Percentiles rank a stretch among this genome's conserved stretches.
These are phyloP conservation scores for Agonopterix alstromeriana DNA, from an alignment of 2,888 invertebrate genomes.

Conservation along the genomic window DNA sequence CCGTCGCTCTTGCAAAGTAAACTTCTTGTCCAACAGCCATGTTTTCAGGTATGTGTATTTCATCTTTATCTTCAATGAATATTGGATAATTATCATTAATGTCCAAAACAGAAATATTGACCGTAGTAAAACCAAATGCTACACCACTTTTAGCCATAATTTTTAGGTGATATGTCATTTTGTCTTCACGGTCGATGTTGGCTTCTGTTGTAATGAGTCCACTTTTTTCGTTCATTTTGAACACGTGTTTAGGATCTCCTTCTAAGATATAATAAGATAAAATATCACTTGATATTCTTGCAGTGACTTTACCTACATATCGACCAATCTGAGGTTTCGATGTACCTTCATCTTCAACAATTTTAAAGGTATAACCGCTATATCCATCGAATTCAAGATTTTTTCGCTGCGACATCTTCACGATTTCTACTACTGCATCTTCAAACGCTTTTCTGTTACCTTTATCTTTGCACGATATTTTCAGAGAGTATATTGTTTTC, in stretches of 20 bases:
- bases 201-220: slow-evolving; percentile 88
- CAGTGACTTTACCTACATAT: slow-evolving; percentile 86
- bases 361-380: slow-evolving; percentile 87
- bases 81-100: slow-evolving; percentile 94
- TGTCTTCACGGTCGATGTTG: slow-evolving; percentile 90
- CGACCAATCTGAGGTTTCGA: slow-evolving; percentile 78
- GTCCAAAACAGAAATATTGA: slow-evolving; percentile 89
- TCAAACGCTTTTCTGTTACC: slow-evolving; percentile 84
- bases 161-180: slow-evolving; percentile 84
- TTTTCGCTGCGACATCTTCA: slow-evolving; percentile 83
- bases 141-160: slow-evolving; percentile 87
- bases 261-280: slow-evolving; percentile 86
- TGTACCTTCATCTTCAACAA: slow-evolving; percentile 87
- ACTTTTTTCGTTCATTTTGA: slow-evolving; percentile 86
- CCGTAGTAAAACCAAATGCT: slow-evolving; percentile 85
- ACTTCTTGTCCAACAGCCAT: slow-evolving; percentile 96
- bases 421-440: slow-evolving; percentile 88
- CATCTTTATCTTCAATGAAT: slow-evolving; percentile 87
- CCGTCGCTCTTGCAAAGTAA: slow-evolving; percentile 90
- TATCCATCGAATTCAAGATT: slow-evolving; percentile 85
- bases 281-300: slow-evolving; percentile 77
- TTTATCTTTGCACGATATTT: slow-evolving; percentile 87
- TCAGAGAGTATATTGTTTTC: slow-evolving; percentile 83
- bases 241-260: slow-evolving; percentile 87
- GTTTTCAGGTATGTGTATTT: slow-evolving; percentile 89